These are phyloP conservation scores for Aethes cnicana DNA, from an alignment of 2,888 invertebrate genomes.

Conservation along the genomic window DNA sequence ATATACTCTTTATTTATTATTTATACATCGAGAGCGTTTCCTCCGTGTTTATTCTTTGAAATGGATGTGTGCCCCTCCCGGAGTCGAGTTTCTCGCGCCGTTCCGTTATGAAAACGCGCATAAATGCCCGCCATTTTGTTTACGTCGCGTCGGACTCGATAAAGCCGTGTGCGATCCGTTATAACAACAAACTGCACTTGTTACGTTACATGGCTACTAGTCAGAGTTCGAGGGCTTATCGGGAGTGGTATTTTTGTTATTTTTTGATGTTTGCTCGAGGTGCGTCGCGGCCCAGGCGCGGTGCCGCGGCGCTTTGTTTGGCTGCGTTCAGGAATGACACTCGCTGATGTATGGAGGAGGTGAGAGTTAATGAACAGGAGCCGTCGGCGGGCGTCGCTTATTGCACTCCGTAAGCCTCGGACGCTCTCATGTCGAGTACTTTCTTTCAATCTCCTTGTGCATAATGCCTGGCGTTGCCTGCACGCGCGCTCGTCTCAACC, in stretches of 20 bases:
- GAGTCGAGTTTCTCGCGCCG: slow-evolving; percentile 49
- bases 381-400: slow-evolving; percentile 72
- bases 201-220: slow-evolving; percentile 55
- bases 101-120: slow-evolving; percentile 56
- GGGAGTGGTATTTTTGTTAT: slow-evolving; percentile 54
- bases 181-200: slow-evolving; percentile 54
- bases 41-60: slow-evolving; percentile 75
- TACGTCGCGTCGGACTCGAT: slow-evolving; percentile 42
- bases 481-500: slow-evolving; percentile 61
- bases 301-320: slow-evolving; percentile 44
- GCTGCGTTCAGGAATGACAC: slow-evolving; percentile 46
- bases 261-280: slow-evolving; percentile 55
- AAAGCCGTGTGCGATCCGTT: slow-evolving; percentile 55
- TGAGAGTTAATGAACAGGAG: slow-evolving; percentile 73
- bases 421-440: slow-evolving; percentile 75
- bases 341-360: slow-evolving; percentile 63
- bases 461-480: slow-evolving; percentile 72
- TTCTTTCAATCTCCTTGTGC: slow-evolving; percentile 78
- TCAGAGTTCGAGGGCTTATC: slow-evolving; percentile 47
- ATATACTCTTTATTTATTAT: slow-evolving; percentile 78
- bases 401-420: slow-evolving; percentile 72
- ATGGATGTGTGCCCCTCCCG: slow-evolving; percentile 68
- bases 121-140: slow-evolving; percentile 61
- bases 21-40: slow-evolving; percentile 76
- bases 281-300: slow-evolving; percentile 46